phyloP scores from a whole-genome alignment of 1,140 invertebrate species.

The silkworm (Bombyx mori) region DNA sequence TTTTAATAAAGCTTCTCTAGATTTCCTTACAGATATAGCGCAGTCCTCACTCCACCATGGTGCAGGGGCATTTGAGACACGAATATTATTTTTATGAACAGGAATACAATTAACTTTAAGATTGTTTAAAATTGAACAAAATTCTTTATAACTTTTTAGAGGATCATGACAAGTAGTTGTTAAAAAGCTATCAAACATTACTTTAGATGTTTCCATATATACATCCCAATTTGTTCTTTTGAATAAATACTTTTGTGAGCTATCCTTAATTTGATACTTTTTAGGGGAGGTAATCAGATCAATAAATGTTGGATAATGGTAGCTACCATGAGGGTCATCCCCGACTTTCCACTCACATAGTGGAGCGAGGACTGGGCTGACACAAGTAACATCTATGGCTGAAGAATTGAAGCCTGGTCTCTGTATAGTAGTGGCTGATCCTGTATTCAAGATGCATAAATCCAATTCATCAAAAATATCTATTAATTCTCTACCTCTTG shows the following conservation, averaged over 20 bases:
- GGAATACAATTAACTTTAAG: no score
- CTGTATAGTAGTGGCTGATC: not conserved
- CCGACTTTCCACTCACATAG: constrained; percentile 3
- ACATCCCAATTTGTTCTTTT: no score
- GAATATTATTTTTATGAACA: not conserved
- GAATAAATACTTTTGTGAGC: no score
- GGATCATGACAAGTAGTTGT: no score
- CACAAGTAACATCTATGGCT: not conserved
- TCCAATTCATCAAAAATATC: not conserved
- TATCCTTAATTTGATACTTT: no score
- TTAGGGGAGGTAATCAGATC: not conserved
- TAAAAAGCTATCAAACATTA: no score
- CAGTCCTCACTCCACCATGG: constrained; percentile 1
- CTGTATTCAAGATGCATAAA: not conserved
- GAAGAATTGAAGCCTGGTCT: not conserved
- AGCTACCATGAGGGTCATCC: constrained; percentile 4
- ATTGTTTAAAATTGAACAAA: no score
- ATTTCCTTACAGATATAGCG: not conserved
- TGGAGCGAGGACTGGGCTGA: not conserved
- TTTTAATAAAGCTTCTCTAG: constrained; percentile 1
- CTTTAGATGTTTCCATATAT: no score
- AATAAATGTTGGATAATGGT: constrained; percentile 1
- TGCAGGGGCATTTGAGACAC: no score
- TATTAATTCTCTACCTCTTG: not conserved
- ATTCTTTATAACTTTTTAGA: no score